Evolutionary conservation across 2,888 invertebrate genomes (phyloP), one percentile per base, ranked within the genome.

Genomic region (Frankliniella intonsa): DNA sequence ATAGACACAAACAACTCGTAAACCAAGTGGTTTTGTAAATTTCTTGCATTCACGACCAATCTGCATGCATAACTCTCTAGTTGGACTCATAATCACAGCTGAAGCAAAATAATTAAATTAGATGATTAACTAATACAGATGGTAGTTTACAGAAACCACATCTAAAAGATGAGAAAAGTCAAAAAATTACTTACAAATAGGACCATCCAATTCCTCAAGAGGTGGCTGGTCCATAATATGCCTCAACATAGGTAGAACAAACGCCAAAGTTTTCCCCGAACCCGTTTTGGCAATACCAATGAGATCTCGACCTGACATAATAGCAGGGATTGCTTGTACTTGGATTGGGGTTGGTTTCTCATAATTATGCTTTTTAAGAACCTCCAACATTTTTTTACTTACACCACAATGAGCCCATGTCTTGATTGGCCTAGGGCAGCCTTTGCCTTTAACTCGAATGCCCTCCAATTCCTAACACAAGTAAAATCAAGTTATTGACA

Each of bases 241-340:
- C 65, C 95, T 88, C 89, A 99, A 97, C 98, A 99, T 97, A 0
- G 99, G 99, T 83, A 99, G 89, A 83, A 99, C 92, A 88, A 99
- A 99, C 0, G 99, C 99, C 81, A 99, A 89, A 0, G 99, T 99
- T 90, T 99, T 99, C 55, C 99, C 99, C 87, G 97, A 97, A 80
- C 99, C 99, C 0, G 99, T 99, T 89, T 99, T 99, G 1, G 99
- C 99, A 87, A 99, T 99, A 82, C 99, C 99, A 86, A 99, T 99
- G 83, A 99, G 90, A 89, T 99, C 98, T 83, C 98, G 92, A 7
- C 88, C 87, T 81, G 95, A 96, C 98, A 99, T 98, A 83, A 99
- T 96, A 50, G 97, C 96, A 8, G 97, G 96, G 86, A 99, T 96
- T 3, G 98, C 99, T 89, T 99, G 99, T 82, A 96, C 94, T 89